Evolutionary conservation across 1,140 invertebrate genomes (phyloP).

Genomic region (Pseudomyrmex gracilis): DNA sequence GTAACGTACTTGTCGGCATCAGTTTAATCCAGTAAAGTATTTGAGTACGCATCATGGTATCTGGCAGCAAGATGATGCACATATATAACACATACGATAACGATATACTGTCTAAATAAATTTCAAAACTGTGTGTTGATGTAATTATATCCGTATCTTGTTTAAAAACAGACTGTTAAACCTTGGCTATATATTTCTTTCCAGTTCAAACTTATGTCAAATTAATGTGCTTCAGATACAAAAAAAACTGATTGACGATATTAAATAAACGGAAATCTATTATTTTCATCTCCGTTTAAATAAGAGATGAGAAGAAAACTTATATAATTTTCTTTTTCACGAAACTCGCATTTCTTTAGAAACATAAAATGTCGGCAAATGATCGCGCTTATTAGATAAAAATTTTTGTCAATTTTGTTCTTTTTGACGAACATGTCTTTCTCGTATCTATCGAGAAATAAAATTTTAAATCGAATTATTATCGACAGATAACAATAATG

Average conservation of each 20-base stretch:
- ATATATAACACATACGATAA: slow-evolving; percentile 21
- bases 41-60: slow-evolving; percentile 40
- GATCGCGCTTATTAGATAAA: slow-evolving; percentile 12
- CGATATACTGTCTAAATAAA: not conserved
- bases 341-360: not conserved
- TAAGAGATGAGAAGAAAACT: not conserved
- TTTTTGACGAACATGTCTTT: not conserved
- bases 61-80: not conserved
- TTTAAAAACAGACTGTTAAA: not conserved
- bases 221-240: not conserved
- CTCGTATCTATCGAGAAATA: not conserved
- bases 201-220: not conserved
- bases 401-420: not conserved
- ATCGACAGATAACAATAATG: slow-evolving; percentile 3
- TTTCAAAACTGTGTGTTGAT: slow-evolving; percentile 4
- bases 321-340: no score
- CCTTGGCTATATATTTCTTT: not conserved
- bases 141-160: slow-evolving; percentile 5
- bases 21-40: slow-evolving; percentile 68
- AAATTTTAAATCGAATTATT: slow-evolving; percentile 32
- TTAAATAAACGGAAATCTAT: not conserved
- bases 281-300: not conserved
- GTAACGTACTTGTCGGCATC: slow-evolving; percentile 51
- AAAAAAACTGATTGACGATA: not conserved
- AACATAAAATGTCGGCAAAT: not conserved